Evolutionary conservation across 1,140 invertebrate genomes (phyloP).

Genomic region (Geopemphigus sp.): DNA sequence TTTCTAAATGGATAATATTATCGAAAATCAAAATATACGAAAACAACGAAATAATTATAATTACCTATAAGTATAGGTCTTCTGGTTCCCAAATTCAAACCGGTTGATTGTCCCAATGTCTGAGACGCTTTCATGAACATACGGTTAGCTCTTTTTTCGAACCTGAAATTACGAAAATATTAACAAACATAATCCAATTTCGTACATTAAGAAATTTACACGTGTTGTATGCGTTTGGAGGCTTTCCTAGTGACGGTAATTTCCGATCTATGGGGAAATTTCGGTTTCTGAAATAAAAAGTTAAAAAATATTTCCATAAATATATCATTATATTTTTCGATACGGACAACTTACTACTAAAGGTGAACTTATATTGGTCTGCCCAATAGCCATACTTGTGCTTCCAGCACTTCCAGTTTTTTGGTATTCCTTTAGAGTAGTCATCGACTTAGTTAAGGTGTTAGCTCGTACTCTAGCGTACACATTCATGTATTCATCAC

Average conservation of each 20-base stretch:
- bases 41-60: neutral
- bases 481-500: slow-evolving; percentile 75
- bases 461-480: slow-evolving; percentile 75
- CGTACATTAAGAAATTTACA: slow-evolving; percentile 57
- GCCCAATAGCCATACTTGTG: slow-evolving; percentile 51
- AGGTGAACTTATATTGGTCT: slow-evolving; percentile 54
- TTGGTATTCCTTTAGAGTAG: slow-evolving; percentile 77
- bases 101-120: slow-evolving; percentile 72
- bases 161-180: slow-evolving; percentile 50
- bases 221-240: slow-evolving; percentile 63
- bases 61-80: slow-evolving; percentile 55
- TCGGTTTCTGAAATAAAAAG: slow-evolving; percentile 57
- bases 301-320: neutral
- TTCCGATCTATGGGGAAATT: slow-evolving; percentile 60
- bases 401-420: slow-evolving; percentile 63
- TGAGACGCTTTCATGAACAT: slow-evolving; percentile 81
- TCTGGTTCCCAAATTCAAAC: slow-evolving; percentile 63
- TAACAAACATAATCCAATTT: neutral
- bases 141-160: slow-evolving; percentile 81
- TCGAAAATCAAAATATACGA: no score
- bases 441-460: slow-evolving; percentile 73
- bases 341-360: slow-evolving; percentile 51
- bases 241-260: slow-evolving; percentile 59
- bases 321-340: neutral
- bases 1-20: slow-evolving; percentile 54